A percentile compares a stretch with the other conserved stretches of the same genome.
Evolutionary conservation across 2,113 vertebrate species (phyloP).

Genomic region (Sebastes schlegelii): DNA sequence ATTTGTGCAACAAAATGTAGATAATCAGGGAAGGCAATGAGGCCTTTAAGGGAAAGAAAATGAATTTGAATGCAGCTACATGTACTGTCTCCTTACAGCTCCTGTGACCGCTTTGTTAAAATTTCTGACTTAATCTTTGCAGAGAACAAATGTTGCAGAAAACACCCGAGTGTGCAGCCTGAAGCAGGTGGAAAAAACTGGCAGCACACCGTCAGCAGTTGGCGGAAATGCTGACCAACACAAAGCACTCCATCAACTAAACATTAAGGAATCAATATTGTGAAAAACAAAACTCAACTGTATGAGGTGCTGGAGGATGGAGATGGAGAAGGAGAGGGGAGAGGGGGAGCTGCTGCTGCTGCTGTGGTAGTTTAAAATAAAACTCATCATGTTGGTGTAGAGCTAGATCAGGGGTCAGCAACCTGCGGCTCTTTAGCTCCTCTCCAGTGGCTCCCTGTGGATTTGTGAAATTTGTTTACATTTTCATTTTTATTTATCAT

Average conservation of each 20-base stretch:
- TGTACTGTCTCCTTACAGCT: not conserved
- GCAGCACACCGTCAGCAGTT: constrained; percentile 57
- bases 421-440: too few species aligned
- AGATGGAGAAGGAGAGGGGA: not conserved
- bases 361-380: not conserved
- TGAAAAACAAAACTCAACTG: constrained; percentile 41
- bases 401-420: too few species aligned
- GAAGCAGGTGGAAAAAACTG: constrained; percentile 59
- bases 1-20: not conserved
- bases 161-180: constrained; percentile 13
- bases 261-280: constrained; percentile 52
- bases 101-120: not conserved
- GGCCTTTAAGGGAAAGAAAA: not conserved
- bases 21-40: not conserved
- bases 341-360: not conserved
- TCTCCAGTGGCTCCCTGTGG: too few species aligned
- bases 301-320: not conserved
- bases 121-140: not conserved
- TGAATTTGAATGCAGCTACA: not conserved
- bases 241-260: constrained; percentile 48
- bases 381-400: not conserved
- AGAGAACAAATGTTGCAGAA: constrained; percentile 39
- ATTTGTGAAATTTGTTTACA: too few species aligned
- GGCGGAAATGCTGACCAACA: constrained; percentile 62
- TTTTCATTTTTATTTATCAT: too few species aligned